phyloP scores from a whole-genome alignment of 1,140 invertebrate species.

The Formica exsecta region DNA sequence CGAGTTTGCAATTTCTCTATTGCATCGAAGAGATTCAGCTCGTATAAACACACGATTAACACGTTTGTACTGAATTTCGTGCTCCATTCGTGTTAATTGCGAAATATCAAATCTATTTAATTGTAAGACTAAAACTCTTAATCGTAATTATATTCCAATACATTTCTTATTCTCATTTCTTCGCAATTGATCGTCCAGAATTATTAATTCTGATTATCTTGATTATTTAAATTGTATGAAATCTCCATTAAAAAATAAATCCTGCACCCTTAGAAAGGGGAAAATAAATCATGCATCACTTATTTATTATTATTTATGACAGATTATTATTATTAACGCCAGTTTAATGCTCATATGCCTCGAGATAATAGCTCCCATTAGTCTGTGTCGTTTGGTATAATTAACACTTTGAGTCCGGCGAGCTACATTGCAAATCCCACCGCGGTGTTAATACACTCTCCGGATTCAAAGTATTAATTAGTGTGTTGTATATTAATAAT shows the following conservation, averaged over 20 bases:
- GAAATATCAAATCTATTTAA: no score
- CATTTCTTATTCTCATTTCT: not conserved
- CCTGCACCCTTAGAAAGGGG: not conserved
- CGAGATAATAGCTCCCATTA: conserved; percentile 59
- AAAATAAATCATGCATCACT: not conserved
- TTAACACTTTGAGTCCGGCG: conserved; percentile 52
- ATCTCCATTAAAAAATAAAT: not conserved
- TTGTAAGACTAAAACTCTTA: not conserved
- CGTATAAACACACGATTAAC: not conserved
- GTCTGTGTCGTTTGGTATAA: conserved; percentile 51
- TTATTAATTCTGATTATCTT: conserved; percentile 2
- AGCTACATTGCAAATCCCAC: conserved; percentile 32
- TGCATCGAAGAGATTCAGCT: not conserved
- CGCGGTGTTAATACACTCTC: conserved; percentile 39
- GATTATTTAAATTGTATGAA: not conserved
- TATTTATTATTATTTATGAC: not conserved
- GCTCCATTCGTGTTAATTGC: no score
- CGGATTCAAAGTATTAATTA: conserved; percentile 58
- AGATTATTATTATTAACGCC: conserved; percentile 48
- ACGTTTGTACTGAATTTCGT: not conserved
- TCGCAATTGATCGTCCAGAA: not conserved
- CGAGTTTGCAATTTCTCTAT: conserved; percentile 33
- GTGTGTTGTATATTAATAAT: conserved; percentile 22
- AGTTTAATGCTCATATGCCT: conserved; percentile 48
- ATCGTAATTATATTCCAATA: not conserved